Conservation (phyloP, 2,888 invertebrate species). For the Caenorhabditis sp. region DNA sequence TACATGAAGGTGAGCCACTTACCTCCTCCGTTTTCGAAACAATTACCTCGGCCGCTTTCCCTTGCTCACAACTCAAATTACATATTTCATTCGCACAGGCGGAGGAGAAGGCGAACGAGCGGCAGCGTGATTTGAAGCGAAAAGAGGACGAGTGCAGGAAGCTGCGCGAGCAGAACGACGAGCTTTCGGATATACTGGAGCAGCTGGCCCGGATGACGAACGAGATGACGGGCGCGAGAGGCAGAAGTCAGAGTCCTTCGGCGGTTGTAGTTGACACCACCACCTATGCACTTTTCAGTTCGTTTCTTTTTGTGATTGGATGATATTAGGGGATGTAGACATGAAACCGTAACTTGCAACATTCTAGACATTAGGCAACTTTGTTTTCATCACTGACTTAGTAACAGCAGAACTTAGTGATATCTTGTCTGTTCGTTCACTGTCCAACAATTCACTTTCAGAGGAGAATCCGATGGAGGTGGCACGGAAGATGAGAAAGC, state of each 20-base stretch:
- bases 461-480: conserved; percentile 53
- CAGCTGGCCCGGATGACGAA: conserved; percentile 55
- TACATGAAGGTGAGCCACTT: conserved; percentile 56
- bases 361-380: too few relatives aligned
- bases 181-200: conserved; percentile 51
- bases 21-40: background rate
- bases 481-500: conserved; percentile 47
- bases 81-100: conserved; percentile 23
- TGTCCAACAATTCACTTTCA: conserved; percentile 21
- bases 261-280: background rate
- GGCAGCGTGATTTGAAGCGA: conserved; percentile 41
- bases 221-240: conserved; percentile 30
- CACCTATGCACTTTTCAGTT: conserved; percentile 40
- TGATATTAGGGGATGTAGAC: too few relatives aligned
- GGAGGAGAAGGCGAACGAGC: conserved; percentile 53
- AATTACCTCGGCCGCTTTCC: background rate
- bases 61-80: too few relatives aligned
- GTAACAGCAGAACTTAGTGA: too few relatives aligned
- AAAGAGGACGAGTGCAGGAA: conserved; percentile 55
- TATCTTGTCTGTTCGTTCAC: background rate
- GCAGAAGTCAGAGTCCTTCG: conserved; percentile 58
- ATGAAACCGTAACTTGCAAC: too few relatives aligned
- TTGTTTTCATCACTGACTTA: too few relatives aligned
- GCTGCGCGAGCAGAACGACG: conserved; percentile 57
- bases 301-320: conserved; percentile 35